Evolutionary conservation across 2,113 vertebrate species (phyloP).

Genomic region (Syngnathoides biaculeatus): DNA sequence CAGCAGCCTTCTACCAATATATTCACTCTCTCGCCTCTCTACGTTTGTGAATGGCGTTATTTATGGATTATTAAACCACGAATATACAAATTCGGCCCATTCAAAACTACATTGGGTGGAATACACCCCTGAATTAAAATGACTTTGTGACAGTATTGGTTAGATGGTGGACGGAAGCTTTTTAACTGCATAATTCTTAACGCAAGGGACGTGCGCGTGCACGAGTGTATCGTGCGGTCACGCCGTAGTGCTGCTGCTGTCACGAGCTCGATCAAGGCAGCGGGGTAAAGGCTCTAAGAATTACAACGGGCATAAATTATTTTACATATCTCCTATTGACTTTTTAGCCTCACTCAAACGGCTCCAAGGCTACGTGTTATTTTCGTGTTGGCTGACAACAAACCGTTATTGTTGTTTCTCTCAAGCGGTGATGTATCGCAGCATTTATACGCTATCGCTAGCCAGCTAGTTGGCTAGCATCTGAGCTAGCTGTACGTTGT

Average conservation of each 20-base stretch:
- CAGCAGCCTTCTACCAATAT: too few relatives aligned
- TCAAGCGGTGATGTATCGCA: slow-evolving; percentile 55
- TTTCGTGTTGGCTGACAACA: slow-evolving; percentile 5
- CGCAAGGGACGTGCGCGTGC: slow-evolving; percentile 41
- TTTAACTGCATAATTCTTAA: not conserved
- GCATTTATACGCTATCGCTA: slow-evolving; percentile 61
- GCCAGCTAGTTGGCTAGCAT: slow-evolving; percentile 70
- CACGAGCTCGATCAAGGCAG: slow-evolving; percentile 68
- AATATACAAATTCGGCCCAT: too few relatives aligned
- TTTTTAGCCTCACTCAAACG: not conserved
- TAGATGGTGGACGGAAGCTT: not conserved
- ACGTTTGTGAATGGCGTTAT: too few relatives aligned
- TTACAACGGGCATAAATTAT: slow-evolving; percentile 39
- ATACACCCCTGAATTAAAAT: too few relatives aligned
- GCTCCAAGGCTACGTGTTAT: not conserved
- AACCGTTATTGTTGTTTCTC: slow-evolving; percentile 15
- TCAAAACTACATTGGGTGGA: too few relatives aligned
- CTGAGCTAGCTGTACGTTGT: slow-evolving; percentile 62
- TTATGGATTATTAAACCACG: too few relatives aligned
- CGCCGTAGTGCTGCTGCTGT: slow-evolving; percentile 62
- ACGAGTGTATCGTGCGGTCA: slow-evolving; percentile 42
- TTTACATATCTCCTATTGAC: slow-evolving; percentile 14
- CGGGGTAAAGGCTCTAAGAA: slow-evolving; percentile 43
- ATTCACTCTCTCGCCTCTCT: too few relatives aligned
- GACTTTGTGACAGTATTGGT: too few relatives aligned